A percentile compares a stretch with the other conserved stretches of the same genome.
phyloP scores from a whole-genome alignment of 1,140 invertebrate species.

The Zaprionus gabonicus region DNA sequence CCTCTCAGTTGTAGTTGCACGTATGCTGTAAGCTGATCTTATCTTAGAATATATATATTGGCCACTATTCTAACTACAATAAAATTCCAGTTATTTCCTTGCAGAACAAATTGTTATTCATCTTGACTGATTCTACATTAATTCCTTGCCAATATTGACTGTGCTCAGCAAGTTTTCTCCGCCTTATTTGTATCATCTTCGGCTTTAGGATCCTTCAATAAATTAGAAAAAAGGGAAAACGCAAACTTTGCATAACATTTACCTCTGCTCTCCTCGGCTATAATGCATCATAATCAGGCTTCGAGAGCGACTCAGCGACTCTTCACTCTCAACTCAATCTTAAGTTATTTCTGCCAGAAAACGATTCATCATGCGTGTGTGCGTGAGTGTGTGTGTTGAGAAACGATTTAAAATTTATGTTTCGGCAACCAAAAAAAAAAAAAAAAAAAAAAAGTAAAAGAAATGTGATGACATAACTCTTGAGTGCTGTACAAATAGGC shows the following conservation, averaged over 20 bases:
- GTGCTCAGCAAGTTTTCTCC: background rate
- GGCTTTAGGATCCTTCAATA: background rate
- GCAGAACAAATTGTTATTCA: background rate
- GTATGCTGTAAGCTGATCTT: no score
- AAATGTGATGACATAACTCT: slow-evolving; percentile 32
- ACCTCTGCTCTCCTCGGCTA: background rate
- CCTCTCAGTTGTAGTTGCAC: no score
- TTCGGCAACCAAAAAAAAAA: background rate
- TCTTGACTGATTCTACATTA: background rate
- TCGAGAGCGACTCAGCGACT: background rate
- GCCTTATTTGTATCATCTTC: background rate
- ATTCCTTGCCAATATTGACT: background rate
- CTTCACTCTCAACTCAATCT: slow-evolving; percentile 13
- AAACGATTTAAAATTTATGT: slow-evolving; percentile 35
- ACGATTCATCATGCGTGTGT: slow-evolving; percentile 18
- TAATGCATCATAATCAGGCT: slow-evolving; percentile 3
- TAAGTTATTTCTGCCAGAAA: slow-evolving; percentile 21
- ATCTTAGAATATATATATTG: no score
- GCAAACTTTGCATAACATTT: slow-evolving; percentile 7
- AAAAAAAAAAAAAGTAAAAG: slow-evolving; percentile 1
- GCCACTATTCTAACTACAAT: no score
- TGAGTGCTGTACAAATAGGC: slow-evolving; percentile 41
- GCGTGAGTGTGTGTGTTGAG: slow-evolving; percentile 4
- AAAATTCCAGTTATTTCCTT: no score
- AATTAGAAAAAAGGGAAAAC: background rate